Percentiles rank a stretch among this genome's conserved stretches.
Conservation (phyloP, 2,797 vertebrate species). For the Alca torda region DNA sequence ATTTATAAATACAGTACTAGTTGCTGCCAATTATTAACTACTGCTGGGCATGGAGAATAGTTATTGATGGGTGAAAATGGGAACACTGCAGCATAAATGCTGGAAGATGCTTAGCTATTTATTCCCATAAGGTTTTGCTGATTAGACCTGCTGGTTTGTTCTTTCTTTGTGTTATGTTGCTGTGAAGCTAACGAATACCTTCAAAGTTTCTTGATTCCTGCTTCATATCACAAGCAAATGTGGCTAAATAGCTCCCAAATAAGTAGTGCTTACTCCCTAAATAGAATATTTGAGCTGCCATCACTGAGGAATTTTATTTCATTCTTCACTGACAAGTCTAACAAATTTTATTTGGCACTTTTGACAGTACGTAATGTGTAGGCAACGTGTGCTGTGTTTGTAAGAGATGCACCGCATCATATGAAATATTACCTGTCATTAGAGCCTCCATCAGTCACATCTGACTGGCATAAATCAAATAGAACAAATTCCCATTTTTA, state of each 20-base stretch:
- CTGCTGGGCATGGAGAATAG: not conserved
- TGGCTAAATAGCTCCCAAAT: not conserved
- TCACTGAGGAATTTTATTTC: slow-evolving; percentile 17
- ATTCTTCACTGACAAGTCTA: not conserved
- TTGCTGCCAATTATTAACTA: not conserved
- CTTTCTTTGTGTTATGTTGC: not conserved
- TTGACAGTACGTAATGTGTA: not conserved
- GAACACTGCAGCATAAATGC: not conserved
- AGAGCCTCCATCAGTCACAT: slow-evolving; percentile 1
- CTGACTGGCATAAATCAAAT: not conserved
- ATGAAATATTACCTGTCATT: not conserved
- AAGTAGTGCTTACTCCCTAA: not conserved
- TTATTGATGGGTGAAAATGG: not conserved
- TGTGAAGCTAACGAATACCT: not conserved
- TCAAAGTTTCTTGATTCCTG: not conserved
- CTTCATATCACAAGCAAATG: not conserved
- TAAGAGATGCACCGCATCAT: not conserved
- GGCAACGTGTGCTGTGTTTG: not conserved
- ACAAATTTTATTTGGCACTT: slow-evolving; percentile 24
- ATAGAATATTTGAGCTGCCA: not conserved
- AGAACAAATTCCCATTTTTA: not conserved
- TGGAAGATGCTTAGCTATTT: not conserved
- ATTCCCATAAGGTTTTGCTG: not conserved
- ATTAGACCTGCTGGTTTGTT: not conserved
- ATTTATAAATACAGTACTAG: not conserved